A percentile compares a stretch with the other conserved stretches of the same genome.
phyloP scores from a whole-genome alignment of 2,888 invertebrate species.

The Pharmacophagus antenor region DNA sequence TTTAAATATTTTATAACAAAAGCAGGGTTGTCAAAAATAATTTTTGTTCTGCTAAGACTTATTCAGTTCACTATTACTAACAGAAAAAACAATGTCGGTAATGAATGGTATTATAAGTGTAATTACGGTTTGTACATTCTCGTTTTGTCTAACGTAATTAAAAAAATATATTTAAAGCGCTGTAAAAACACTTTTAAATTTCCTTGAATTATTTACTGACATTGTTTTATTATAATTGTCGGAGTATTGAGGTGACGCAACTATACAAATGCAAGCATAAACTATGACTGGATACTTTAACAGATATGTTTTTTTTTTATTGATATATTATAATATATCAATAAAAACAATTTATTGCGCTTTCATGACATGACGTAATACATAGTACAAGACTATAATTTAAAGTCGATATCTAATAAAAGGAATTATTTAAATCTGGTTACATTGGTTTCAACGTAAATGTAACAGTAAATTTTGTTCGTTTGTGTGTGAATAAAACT shows the following conservation, averaged over 20 bases:
- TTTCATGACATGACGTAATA: too few species aligned
- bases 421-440: too few species aligned
- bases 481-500: too few species aligned
- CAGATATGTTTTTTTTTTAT: too few species aligned
- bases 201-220: conserved; percentile 11
- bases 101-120: conserved; percentile 51
- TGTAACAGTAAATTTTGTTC: too few species aligned
- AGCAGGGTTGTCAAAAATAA: conserved; percentile 36
- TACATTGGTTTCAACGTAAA: too few species aligned
- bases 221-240: conserved; percentile 22
- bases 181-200: conserved; percentile 33
- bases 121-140: conserved; percentile 45
- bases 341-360: too few species aligned
- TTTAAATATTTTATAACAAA: conserved; percentile 29
- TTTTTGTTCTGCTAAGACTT: conserved; percentile 26
- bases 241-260: conserved; percentile 19
- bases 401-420: too few species aligned
- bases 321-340: too few species aligned
- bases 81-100: conserved; percentile 58
- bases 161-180: conserved; percentile 42
- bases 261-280: neutral
- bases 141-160: conserved; percentile 52
- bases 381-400: too few species aligned
- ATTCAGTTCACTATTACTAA: conserved; percentile 45
- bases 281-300: too few species aligned